Percentiles rank a stretch among this genome's conserved stretches.
phyloP scores from a whole-genome alignment of 2,797 vertebrate genomes.

The Adrianichthys oophorus region DNA sequence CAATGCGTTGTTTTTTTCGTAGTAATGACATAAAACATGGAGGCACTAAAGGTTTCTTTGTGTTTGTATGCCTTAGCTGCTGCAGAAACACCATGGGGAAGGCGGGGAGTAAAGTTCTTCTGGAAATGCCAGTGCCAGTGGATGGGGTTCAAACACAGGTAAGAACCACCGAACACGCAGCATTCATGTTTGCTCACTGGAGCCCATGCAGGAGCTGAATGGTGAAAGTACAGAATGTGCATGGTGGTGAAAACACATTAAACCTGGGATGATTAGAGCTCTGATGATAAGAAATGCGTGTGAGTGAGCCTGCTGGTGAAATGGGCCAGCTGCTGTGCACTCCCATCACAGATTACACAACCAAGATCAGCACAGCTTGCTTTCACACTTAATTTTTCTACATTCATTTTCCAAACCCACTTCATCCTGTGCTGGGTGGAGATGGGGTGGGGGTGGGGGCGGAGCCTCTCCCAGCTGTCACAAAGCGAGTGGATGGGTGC shows the following conservation, averaged over 20 bases:
- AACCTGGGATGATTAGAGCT: neutral
- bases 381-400: constrained; percentile 51
- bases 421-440: neutral
- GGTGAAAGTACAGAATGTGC: neutral
- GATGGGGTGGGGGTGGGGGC: neutral
- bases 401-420: neutral
- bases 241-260: constrained; percentile 6
- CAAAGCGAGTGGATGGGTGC: neutral
- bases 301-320: constrained; percentile 14
- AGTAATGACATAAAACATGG: neutral
- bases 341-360: constrained; percentile 57
- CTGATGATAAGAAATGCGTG: constrained; percentile 5
- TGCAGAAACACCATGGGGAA: constrained; percentile 67
- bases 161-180: neutral
- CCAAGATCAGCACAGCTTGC: constrained; percentile 59
- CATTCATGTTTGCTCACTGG: neutral
- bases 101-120: constrained; percentile 71
- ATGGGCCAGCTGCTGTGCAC: constrained; percentile 39
- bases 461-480: neutral
- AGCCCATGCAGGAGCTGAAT: neutral
- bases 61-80: constrained; percentile 23
- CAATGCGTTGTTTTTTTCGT: neutral
- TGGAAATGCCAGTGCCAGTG: constrained; percentile 60
- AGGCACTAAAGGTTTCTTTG: constrained; percentile 6
- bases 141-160: constrained; percentile 74